A percentile compares a stretch with the other conserved stretches of the same genome.
Evolutionary conservation across 2,888 invertebrate species (phyloP).

Genomic region (Clostera curtula): DNA sequence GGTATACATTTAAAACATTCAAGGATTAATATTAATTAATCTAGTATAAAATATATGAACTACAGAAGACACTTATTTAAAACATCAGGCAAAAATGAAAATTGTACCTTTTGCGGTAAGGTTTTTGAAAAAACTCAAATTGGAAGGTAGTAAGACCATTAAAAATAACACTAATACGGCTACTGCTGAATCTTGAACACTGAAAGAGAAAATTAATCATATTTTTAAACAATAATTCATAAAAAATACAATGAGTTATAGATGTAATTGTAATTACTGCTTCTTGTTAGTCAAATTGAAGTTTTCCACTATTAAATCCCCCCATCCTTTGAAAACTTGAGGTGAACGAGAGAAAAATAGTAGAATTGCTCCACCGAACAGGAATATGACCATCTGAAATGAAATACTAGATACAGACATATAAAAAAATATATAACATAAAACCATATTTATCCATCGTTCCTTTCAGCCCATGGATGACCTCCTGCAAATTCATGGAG

Average conservation of each 20-base stretch:
- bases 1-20: neutral
- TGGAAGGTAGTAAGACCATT: conserved; percentile 44
- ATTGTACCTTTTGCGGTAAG: conserved; percentile 34
- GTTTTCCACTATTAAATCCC: conserved; percentile 28
- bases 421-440: too few relatives aligned
- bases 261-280: conserved; percentile 31
- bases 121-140: conserved; percentile 32
- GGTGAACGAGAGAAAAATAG: conserved; percentile 51
- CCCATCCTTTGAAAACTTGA: conserved; percentile 54
- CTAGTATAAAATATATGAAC: too few relatives aligned
- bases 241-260: neutral
- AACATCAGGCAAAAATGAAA: neutral
- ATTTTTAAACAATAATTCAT: neutral
- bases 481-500: too few relatives aligned
- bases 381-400: conserved; percentile 47
- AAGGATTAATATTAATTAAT: too few relatives aligned
- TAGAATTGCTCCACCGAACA: conserved; percentile 35
- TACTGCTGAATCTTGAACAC: conserved; percentile 43
- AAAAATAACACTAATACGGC: conserved; percentile 36
- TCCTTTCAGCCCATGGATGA: too few relatives aligned
- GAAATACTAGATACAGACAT: conserved; percentile 1
- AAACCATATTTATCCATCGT: too few relatives aligned
- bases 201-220: conserved; percentile 23
- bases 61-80: neutral
- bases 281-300: conserved; percentile 23